Evolutionary conservation across 2,888 invertebrate species (phyloP).

Genomic region (Alloscopus bannaensis): DNA sequence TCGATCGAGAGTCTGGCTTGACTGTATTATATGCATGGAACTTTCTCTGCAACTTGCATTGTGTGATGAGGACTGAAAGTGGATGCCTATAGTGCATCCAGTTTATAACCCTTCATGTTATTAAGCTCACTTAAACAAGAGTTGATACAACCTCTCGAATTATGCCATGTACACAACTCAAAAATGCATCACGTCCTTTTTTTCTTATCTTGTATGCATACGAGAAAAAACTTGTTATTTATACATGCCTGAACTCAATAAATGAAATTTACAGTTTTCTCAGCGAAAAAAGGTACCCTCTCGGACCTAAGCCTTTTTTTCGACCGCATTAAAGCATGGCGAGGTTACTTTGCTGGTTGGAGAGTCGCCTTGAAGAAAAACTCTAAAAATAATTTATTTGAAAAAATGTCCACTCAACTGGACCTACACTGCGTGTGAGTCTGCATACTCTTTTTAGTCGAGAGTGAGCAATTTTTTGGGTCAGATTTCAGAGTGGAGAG

Average conservation of each 20-base stretch:
- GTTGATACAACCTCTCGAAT: not conserved
- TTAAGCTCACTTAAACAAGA: not conserved
- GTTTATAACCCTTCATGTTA: not conserved
- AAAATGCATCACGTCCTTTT: constrained; percentile 5
- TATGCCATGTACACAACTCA: not conserved
- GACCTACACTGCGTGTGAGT: constrained; percentile 24
- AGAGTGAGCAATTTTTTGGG: constrained; percentile 44
- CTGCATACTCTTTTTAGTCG: constrained; percentile 54
- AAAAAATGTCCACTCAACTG: constrained; percentile 43
- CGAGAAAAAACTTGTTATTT: not conserved
- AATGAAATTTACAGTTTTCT: constrained; percentile 46
- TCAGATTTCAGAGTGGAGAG: constrained; percentile 48
- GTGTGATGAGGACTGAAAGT: constrained; percentile 16
- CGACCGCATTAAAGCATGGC: constrained; percentile 5
- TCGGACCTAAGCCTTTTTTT: not conserved
- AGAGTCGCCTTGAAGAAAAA: constrained; percentile 20
- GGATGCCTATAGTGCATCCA: too few relatives aligned
- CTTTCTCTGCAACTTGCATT: not conserved
- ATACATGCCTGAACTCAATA: constrained; percentile 13
- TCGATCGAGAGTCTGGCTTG: too few relatives aligned
- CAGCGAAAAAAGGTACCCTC: constrained; percentile 8
- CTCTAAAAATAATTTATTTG: constrained; percentile 52
- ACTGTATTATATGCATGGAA: constrained; percentile 3
- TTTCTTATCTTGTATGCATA: constrained; percentile 4
- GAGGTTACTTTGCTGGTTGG: too few relatives aligned